A percentile compares a stretch with the other conserved stretches of the same genome.
Evolutionary conservation across 2,888 invertebrate species (phyloP).

Genomic region (Drosophila kambysellisi): DNA sequence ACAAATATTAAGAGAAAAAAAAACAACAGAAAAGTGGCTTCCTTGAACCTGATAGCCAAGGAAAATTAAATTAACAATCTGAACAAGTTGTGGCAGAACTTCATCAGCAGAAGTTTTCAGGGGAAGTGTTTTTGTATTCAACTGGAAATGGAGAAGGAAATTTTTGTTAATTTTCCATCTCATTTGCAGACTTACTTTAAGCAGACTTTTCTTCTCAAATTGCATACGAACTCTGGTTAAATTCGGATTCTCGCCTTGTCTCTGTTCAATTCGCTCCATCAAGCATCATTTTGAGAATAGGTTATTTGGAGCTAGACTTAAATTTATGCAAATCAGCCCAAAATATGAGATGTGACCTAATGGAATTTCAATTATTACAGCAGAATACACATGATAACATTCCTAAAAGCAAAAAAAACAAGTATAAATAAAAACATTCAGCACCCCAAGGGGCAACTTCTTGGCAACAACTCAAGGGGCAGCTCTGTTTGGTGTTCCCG

Average conservation of each 20-base stretch:
- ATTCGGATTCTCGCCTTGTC: neutral
- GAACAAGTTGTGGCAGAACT: neutral
- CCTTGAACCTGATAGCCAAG: neutral
- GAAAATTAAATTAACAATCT: neutral
- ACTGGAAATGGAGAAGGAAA: neutral
- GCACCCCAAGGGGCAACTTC: neutral
- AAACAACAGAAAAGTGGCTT: neutral
- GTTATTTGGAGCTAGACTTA: slow-evolving; percentile 1
- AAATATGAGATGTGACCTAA: slow-evolving; percentile 20
- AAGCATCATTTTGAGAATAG: slow-evolving; percentile 7
- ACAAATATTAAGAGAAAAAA: neutral
- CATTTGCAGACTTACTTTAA: too few relatives aligned
- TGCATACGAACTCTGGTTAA: neutral
- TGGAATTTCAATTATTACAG: slow-evolving; percentile 48
- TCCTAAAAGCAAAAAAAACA: slow-evolving; percentile 10
- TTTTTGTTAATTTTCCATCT: too few relatives aligned
- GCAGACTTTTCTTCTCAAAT: neutral
- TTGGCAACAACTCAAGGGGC: neutral
- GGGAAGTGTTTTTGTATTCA: neutral
- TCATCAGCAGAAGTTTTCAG: neutral
- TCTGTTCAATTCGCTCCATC: slow-evolving; percentile 3
- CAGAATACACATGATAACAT: slow-evolving; percentile 48
- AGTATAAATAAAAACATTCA: neutral
- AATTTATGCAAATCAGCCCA: slow-evolving; percentile 22
- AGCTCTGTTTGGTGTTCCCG: slow-evolving; percentile 1